phyloP scores from a whole-genome alignment of 1,140 invertebrate species.

The Sitobion miscanthi region DNA sequence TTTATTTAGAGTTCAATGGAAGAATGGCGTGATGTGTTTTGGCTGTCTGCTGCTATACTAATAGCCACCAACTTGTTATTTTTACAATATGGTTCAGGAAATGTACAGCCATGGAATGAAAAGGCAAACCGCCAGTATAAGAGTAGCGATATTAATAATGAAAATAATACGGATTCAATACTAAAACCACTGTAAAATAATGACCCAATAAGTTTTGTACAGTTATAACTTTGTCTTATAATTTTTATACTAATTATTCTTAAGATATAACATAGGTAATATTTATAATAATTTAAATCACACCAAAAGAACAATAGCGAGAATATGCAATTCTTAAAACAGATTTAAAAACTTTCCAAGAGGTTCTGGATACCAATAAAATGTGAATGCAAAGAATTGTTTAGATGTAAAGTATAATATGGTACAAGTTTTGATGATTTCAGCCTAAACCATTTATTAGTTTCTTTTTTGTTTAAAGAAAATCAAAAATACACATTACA shows the following conservation, averaged over 20 bases:
- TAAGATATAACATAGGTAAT: conserved; percentile 31
- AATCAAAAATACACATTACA: background rate
- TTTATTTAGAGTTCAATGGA: conserved; percentile 60
- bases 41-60: conserved; percentile 64
- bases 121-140: conserved; percentile 51
- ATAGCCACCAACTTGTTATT: conserved; percentile 64
- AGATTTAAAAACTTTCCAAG: background rate
- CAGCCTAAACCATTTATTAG: background rate
- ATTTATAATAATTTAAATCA: background rate
- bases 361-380: background rate
- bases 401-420: background rate
- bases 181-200: conserved; percentile 47
- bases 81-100: conserved; percentile 62
- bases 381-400: background rate
- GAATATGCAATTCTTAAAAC: background rate
- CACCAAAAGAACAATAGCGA: background rate
- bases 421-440: background rate
- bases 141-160: background rate
- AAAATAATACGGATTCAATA: background rate
- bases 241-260: conserved; percentile 30
- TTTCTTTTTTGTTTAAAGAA: background rate
- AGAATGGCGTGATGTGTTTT: conserved; percentile 69
- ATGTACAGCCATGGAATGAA: conserved; percentile 62
- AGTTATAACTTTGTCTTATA: background rate
- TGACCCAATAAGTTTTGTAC: background rate